Evolutionary conservation across 2,888 invertebrate species (phyloP).

Genomic region (Cylloceria caligata): DNA sequence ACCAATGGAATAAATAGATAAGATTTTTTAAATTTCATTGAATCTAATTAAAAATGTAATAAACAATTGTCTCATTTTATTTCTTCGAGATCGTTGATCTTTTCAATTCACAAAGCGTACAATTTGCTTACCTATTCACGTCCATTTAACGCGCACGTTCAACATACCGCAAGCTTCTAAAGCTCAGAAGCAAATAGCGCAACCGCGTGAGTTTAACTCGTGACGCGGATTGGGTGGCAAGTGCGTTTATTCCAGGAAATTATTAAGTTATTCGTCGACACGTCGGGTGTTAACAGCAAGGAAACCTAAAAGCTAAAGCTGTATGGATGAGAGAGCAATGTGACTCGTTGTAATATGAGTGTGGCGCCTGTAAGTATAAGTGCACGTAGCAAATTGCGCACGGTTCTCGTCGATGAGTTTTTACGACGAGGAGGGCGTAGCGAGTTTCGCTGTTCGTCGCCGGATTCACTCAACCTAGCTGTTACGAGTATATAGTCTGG

Average conservation of each 20-base stretch:
- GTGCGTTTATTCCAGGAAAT: slow-evolving; percentile 49
- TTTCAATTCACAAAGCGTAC: neutral
- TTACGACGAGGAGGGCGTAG: slow-evolving; percentile 30
- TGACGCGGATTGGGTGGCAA: neutral
- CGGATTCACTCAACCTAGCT: slow-evolving; percentile 44
- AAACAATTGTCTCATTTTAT: neutral
- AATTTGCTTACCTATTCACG: neutral
- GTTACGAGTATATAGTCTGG: slow-evolving; percentile 7
- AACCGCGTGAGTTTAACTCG: slow-evolving; percentile 13
- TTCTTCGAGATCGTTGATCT: neutral
- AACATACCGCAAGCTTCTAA: neutral
- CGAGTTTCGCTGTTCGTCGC: slow-evolving; percentile 32
- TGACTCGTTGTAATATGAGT: slow-evolving; percentile 25
- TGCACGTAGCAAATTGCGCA: neutral
- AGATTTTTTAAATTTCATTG: neutral
- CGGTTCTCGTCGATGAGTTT: slow-evolving; percentile 28
- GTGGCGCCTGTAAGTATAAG: neutral
- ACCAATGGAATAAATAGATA: neutral
- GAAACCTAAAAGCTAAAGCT: neutral
- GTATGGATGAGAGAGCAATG: neutral
- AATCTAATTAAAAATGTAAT: no score
- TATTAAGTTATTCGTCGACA: slow-evolving; percentile 50
- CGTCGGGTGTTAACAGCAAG: slow-evolving; percentile 14
- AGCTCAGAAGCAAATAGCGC: slow-evolving; percentile 1
- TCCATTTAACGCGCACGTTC: neutral